Conservation (phyloP, 2,888 invertebrate genomes). For the Perizoma flavofasciatum region DNA sequence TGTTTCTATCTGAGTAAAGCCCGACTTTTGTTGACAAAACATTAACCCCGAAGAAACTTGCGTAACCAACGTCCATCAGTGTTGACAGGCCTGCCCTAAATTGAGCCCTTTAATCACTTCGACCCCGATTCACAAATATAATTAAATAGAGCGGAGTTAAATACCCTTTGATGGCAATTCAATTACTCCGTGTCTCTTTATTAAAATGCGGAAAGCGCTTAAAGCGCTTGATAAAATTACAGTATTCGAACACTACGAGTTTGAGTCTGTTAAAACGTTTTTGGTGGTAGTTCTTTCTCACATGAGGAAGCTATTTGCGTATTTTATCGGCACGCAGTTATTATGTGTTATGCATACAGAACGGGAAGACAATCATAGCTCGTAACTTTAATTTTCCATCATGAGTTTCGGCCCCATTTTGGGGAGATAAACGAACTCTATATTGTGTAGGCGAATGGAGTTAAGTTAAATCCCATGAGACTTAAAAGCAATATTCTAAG, state of each 20-base stretch:
- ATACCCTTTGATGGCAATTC: conserved; percentile 39
- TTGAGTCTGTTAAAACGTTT: conserved; percentile 10
- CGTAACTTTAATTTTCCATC: background rate
- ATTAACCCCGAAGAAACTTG: conserved; percentile 20
- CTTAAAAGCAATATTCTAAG: conserved; percentile 10
- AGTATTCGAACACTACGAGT: conserved; percentile 6
- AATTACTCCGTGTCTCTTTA: conserved; percentile 26
- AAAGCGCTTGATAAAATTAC: conserved; percentile 7
- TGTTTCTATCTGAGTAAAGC: conserved; percentile 11
- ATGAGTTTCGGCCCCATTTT: background rate
- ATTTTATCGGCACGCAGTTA: conserved; percentile 14
- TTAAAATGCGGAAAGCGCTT: conserved; percentile 2
- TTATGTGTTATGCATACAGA: conserved; percentile 12
- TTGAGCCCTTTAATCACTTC: conserved; percentile 48
- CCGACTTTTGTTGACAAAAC: conserved; percentile 24
- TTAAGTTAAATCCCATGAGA: conserved; percentile 22
- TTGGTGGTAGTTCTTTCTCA: conserved; percentile 4
- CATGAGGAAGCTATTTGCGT: background rate
- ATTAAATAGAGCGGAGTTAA: conserved; percentile 42
- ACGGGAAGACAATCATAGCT: background rate
- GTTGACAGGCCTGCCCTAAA: conserved; percentile 41
- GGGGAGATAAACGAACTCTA: conserved; percentile 1
- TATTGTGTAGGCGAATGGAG: conserved; percentile 5
- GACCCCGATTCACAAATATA: conserved; percentile 43
- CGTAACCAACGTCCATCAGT: conserved; percentile 29